Evolutionary conservation across 2,888 invertebrate genomes (phyloP).

Genomic region (Schizaphis graminum): DNA sequence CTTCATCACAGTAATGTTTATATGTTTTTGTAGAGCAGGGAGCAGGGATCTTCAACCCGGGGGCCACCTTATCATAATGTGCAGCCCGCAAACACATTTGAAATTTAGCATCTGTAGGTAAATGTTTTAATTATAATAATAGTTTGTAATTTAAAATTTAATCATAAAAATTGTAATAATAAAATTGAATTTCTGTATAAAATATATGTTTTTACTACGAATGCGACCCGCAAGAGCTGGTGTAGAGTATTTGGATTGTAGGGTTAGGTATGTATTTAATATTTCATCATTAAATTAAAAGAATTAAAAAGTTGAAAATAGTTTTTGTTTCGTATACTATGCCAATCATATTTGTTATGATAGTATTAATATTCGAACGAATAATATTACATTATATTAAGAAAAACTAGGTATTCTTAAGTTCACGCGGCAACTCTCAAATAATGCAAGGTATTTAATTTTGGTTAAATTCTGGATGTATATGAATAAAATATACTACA

Average conservation of each 20-base stretch:
- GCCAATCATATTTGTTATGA: background rate
- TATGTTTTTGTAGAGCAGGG: too few species aligned
- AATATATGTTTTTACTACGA: too few species aligned
- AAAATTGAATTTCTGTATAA: too few species aligned
- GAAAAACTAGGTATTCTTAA: background rate
- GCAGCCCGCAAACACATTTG: too few species aligned
- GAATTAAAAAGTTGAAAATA: background rate
- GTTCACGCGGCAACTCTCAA: background rate
- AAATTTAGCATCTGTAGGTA: too few species aligned
- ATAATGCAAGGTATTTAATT: background rate
- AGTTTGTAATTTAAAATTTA: too few species aligned
- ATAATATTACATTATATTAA: background rate
- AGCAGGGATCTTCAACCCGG: too few species aligned
- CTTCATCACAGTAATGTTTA: too few species aligned
- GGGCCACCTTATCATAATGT: too few species aligned
- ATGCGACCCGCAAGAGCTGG: too few species aligned
- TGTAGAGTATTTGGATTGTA: background rate
- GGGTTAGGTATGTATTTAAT: background rate
- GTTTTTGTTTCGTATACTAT: background rate
- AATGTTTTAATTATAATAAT: too few species aligned
- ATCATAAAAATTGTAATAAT: too few species aligned
- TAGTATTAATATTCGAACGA: background rate
- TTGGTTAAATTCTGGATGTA: background rate
- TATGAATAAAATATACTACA: background rate
- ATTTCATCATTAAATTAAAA: background rate